Base-by-base conservation (phyloP, 2,113 vertebrate species). In the Erythrocebus patas region DNA sequence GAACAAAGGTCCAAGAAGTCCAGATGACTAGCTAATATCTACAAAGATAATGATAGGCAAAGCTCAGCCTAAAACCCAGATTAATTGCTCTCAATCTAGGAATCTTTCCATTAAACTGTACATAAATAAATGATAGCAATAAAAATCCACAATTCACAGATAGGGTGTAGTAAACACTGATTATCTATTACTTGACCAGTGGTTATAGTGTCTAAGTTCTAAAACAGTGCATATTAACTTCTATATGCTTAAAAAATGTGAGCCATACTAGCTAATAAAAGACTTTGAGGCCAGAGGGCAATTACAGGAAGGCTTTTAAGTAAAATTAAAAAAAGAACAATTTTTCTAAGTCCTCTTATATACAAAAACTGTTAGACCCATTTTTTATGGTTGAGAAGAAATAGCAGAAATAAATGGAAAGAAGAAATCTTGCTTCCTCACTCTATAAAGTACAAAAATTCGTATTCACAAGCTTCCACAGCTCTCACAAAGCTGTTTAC, bases 401-500 rank as follows among this genome's bases (percentile, higher is more conserved):
- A n/a, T 52, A 82, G 27, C 3, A 91, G 12, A 93, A 95, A 93
- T 80, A 70, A 82, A 66, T 9, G 7, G 48, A 82, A 89, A 90
- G 76, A 83, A 93, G 43, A 95, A 80, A 86, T 85, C 89, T 96
- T 92, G 64, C 64, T 96, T 95, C 93, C 72, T 84, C 38, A 84
- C 79, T 22, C 25, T 59, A 73, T 72, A 27, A 93, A 87, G 66
- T n/a, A 87, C 43, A 93, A 97, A 97, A 95, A 89, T 57, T 43
- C 72, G 81, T 73, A 85, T 83, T 89, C 80, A 95, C 81, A 95
- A 95, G 79, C 83, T 93, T 94, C 72, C 70, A 96, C 43, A 95
- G 35, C 52, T 95, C 79, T 95, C 79, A 95, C 70, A 96, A 93
- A 83, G 79, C 50, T 93, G 85, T 94, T 96, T 91, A 81, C 89